Evolutionary conservation across 30 jellyfish, hydroid and myxozoan genomes (phyloP), one percentile per base, ranked within the genome.

Genomic region (Hydra vulgaris): DNA sequence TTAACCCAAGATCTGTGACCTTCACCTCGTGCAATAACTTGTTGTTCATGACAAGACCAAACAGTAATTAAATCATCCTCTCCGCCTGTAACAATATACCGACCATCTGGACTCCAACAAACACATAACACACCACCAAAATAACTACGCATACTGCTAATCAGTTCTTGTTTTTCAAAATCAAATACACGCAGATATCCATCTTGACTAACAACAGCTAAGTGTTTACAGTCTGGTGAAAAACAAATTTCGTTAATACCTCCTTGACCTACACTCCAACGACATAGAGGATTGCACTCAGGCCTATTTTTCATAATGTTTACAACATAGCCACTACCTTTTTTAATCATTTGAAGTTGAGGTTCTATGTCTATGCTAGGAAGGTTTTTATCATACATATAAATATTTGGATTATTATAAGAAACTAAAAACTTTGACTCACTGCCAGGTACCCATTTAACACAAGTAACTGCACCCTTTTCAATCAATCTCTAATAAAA

Each of bases 91-190:
- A 91, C 95, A 20, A 91, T 86, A 70, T 91, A 91, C 24, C 81
- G 84, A 18, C 97, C 97, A 78, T 91, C 97, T 17, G 97, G 97
- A 80, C 97, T 91, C 97, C 97, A 91, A 12, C 95, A 85, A 18
- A 91, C 97, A 22, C 96, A 82, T 52, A 91, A 83, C 76, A 91
- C 72, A 66, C 97, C 97, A 25, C 96, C 97, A 83, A 91, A 91
- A 76, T 91, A 91, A 67, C 95, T 82, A 27, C 96, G 79, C 97
- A 91, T 91, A 71, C 83, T 23, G 17, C 96, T 90, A 54, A 91
- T 80, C 71, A 91, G 83, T 73, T 91, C 97, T 74, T 85, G 95
- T 56, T 79, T 79, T 56, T 91, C 97, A 66, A 87, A 91, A 56
- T 91, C 95, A 77, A 91, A 91, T 8, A 91, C 96, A 20, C 97